phyloP scores from a whole-genome alignment of 2,888 invertebrate species.

The Spodoptera littoralis region DNA sequence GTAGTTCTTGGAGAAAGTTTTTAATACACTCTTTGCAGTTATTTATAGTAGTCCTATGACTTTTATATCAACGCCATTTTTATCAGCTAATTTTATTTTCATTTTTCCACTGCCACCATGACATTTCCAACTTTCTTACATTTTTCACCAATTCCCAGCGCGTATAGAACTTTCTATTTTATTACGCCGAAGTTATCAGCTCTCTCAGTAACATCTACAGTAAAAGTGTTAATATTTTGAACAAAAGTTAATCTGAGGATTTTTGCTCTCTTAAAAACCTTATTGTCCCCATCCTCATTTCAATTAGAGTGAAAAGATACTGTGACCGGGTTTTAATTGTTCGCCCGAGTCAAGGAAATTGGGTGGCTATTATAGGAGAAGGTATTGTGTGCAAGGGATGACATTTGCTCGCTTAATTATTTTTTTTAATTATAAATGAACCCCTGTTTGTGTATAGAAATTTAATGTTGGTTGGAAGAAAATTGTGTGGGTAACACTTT shows the following conservation, averaged over 20 bases:
- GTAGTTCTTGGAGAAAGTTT: too few species aligned
- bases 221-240: conserved; percentile 42
- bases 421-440: conserved; percentile 35
- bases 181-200: conserved; percentile 16
- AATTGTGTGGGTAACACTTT: neutral
- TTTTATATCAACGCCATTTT: too few species aligned
- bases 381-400: conserved; percentile 39
- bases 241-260: conserved; percentile 34
- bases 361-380: conserved; percentile 40
- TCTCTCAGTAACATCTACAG: conserved; percentile 16
- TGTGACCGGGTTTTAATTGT: conserved; percentile 53
- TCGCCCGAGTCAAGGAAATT: conserved; percentile 47
- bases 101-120: too few species aligned
- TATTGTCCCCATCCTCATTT: conserved; percentile 43
- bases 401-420: conserved; percentile 40
- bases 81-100: too few species aligned
- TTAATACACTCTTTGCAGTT: too few species aligned
- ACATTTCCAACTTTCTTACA: conserved; percentile 4
- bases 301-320: conserved; percentile 53
- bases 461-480: conserved; percentile 18
- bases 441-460: conserved; percentile 6
- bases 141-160: conserved; percentile 10
- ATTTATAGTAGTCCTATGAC: too few species aligned
- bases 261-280: conserved; percentile 32
- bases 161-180: conserved; percentile 12